Evolutionary conservation across 2,888 invertebrate genomes (phyloP), one percentile per base, ranked within the genome.

Genomic region (Synergus itoensis): DNA sequence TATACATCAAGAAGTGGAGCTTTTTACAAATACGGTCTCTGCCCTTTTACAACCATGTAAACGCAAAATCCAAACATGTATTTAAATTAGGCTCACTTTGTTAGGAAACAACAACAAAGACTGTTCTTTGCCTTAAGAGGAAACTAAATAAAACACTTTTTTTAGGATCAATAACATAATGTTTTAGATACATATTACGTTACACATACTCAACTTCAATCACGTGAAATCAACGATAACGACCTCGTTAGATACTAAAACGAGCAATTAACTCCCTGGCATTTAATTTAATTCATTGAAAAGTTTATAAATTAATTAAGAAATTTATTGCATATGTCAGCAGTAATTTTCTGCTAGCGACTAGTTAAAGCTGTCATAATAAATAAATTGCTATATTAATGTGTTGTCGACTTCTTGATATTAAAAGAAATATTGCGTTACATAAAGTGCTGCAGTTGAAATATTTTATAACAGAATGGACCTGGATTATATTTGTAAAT

Each of bases 101-200:
- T 53, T 53, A 53, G 8, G 53, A n/a, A n/a, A 9, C 2, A n/a
- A 36, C 36, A 5, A 7, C 9, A 48, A 7, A n/a, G n/a, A 11
- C 48, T 48, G 48, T 48, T 48, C 48, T 36, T 36, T 5, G 5
- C 36, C 36, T 48, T n/a, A 48, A 48, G 7, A n/a, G 48, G 16
- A 48, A 48, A 7, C 7, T 48, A n/a, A 48, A 48, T 48, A 48
- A 53, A 53, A n/a, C 9, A 18, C 8, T 53, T 53, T n/a, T 53
- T 53, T n/a, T n/a, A 53, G n/a, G 53, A 53, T n/a, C 53, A 53
- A 53, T 53, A 53, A 53, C 53, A 53, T 53, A 53, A 53, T n/a
- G 53, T n/a, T 53, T n/a, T 9, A 53, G n/a, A 53, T 53, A n/a
- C 9, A 9, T 14, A n/a, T 14, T n/a, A 53, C 9, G 53, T n/a